Evolutionary conservation across 2,113 vertebrate genomes (phyloP), one percentile per base, ranked within the genome.

Genomic region (Corydoras sp.): DNA sequence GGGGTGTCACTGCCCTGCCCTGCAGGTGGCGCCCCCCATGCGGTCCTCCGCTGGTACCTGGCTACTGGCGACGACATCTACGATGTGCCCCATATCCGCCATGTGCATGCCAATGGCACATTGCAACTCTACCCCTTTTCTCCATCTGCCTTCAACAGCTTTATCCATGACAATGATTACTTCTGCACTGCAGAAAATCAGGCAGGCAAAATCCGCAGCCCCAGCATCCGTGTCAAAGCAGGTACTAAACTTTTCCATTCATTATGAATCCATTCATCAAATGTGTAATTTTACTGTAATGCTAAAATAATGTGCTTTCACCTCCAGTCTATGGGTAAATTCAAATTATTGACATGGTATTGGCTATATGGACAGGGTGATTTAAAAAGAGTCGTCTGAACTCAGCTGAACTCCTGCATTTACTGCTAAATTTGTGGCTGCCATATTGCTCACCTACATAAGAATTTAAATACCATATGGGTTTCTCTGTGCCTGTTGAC

Each of bases 131-230:
- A 97, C 88, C 92, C 97, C 77, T 98, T 99, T 90, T 96, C 95
- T 82, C 95, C 95, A 83, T 98, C 97, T 76, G 94, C 96, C 91
- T 99, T 98, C 93, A 99, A 98, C 79, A 98, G 95, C 92, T 98
- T 97, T 83, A 99, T 99, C 88, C 97, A 99, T 69, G 95, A 99
- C 91, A 99, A 99, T 80, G 97, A 97, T 91, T 99, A 98, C 85
- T 99, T 99, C 90, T 99, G 95, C 88, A 98, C 96, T 0, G 97
- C 97, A 11, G 97, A 99, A 85, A 99, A 99, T 80, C 92, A 94
- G 69, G 94, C 94, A 53, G 97, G 97, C 85, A 98, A 96, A 82
- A 99, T 99, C 87, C 93, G 96, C 86, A 98, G 96, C 90, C 96
- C 96, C 51, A 96, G 94, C 71, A 98, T 99, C 87, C 96, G 91